Percentiles rank a stretch among this genome's conserved stretches.
Conservation (phyloP, 2,797 vertebrate genomes). For the Pogonophryne albipinna region DNA sequence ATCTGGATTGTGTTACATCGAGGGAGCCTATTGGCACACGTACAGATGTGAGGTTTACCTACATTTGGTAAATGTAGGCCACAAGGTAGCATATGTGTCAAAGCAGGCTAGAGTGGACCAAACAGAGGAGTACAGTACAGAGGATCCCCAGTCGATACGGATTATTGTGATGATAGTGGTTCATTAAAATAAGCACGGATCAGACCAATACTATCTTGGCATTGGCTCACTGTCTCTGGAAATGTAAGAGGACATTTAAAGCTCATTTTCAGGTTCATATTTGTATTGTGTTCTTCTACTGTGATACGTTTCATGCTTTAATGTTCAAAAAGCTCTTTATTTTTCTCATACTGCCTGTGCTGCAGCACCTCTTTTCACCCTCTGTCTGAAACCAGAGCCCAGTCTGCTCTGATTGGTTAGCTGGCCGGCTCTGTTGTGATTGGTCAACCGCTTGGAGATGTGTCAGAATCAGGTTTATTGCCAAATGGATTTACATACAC, state of each 20-base stretch:
- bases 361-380: too few relatives aligned
- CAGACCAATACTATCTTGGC: not conserved
- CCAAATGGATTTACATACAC: too few relatives aligned
- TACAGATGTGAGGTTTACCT: slow-evolving; percentile 49
- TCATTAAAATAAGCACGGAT: not conserved
- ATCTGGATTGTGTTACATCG: slow-evolving; percentile 62
- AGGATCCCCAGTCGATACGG: not conserved
- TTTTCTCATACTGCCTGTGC: too few relatives aligned
- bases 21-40: slow-evolving; percentile 45
- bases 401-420: too few relatives aligned
- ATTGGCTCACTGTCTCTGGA: not conserved
- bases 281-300: too few relatives aligned
- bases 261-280: too few relatives aligned
- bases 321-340: too few relatives aligned
- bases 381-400: too few relatives aligned
- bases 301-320: too few relatives aligned
- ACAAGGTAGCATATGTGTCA: slow-evolving; percentile 37
- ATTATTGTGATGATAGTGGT: not conserved
- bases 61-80: slow-evolving; percentile 53
- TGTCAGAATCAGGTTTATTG: too few relatives aligned
- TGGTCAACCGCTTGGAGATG: too few relatives aligned
- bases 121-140: not conserved
- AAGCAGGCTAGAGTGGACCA: not conserved
- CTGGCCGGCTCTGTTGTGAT: too few relatives aligned
- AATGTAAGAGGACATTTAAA: not conserved